A percentile compares a stretch with the other conserved stretches of the same genome.
Conservation (phyloP, 1,140 invertebrate genomes). For the Yoshiicerus persimilis region DNA sequence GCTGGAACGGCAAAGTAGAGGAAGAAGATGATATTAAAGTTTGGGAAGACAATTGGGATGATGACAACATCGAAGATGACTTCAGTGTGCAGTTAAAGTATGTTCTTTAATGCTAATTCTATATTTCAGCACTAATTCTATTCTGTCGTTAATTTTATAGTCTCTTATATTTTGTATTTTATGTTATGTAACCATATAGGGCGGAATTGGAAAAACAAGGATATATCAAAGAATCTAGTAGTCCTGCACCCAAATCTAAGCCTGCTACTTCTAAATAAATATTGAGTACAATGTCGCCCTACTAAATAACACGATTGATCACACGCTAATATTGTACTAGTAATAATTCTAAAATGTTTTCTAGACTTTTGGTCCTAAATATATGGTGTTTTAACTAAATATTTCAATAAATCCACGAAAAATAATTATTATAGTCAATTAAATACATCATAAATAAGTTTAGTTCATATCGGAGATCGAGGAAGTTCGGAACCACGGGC, state of each 20-base stretch:
- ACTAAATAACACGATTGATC: too few relatives aligned
- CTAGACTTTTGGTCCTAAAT: too few relatives aligned
- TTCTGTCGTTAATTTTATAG: too few relatives aligned
- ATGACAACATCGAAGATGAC: slow-evolving; percentile 97
- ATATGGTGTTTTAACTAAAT: too few relatives aligned
- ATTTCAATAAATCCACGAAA: too few relatives aligned
- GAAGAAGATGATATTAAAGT: slow-evolving; percentile 91
- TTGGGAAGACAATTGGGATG: slow-evolving; percentile 99
- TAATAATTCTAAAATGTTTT: too few relatives aligned
- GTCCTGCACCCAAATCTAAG: not conserved
- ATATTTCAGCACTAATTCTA: not conserved
- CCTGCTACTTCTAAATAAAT: not conserved
- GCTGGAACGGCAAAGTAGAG: slow-evolving; percentile 78
- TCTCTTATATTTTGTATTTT: not conserved
- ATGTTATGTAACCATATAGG: slow-evolving; percentile 28
- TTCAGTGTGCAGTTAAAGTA: slow-evolving; percentile 92
- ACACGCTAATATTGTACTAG: too few relatives aligned
- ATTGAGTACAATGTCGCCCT: too few relatives aligned
- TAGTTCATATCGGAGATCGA: too few relatives aligned
- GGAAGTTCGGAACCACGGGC: too few relatives aligned
- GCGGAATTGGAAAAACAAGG: slow-evolving; percentile 47
- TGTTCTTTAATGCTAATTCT: not conserved
- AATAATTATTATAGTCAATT: too few relatives aligned
- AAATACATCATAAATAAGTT: too few relatives aligned
- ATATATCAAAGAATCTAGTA: not conserved